Base-by-base conservation (phyloP, 2,113 vertebrate genomes). In the Cottus gobio region DNA sequence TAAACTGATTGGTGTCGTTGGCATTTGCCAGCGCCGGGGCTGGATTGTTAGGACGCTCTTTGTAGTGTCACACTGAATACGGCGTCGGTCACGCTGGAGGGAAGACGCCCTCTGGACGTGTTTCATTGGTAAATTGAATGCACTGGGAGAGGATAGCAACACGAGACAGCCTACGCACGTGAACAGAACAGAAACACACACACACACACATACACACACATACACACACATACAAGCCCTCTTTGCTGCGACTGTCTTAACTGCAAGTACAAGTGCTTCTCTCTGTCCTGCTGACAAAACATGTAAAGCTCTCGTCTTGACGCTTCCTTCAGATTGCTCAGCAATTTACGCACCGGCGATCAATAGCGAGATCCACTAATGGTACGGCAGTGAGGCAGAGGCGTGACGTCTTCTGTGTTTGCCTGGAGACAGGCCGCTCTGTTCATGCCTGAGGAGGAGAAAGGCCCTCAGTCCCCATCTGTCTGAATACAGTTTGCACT, bases 361-460 rank as follows among this genome's bases (percentile, higher is more conserved):
- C 90, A 91, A 93, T 93, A 91, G 89, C 8, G 91, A 91, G 90
- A 83, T 69, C 80, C 88, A 88, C 90, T 93, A 85, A 93, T 94
- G 92, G 92, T 93, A 94, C 92, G 79, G 65, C 75, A 71, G 66
- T 42, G 75, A 85, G 84, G 86, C 77, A 63, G 85, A 90, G 85
- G 80, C 86, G 79, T 92, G 88, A 90, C 83, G 83, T 90, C 73
- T 79, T 71, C 79, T 75, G 78, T 74, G 88, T 83, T 84, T 76
- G 86, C 85, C 81, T 76, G 64, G 79, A 89, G 69, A 92, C 91
- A 94, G 89, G 74, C 85, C 75, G 79, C 66, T 79, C 87, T 93
- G 89, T 94, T 92, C 85, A 83, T 71, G 86, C 61, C 83, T 74
- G 71, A 66, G 58, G 78, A 83, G 75, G 77, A 92, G 88, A 91